Base-by-base conservation (phyloP, 2,888 invertebrate species). In the Macrosiphum euphorbiae region DNA sequence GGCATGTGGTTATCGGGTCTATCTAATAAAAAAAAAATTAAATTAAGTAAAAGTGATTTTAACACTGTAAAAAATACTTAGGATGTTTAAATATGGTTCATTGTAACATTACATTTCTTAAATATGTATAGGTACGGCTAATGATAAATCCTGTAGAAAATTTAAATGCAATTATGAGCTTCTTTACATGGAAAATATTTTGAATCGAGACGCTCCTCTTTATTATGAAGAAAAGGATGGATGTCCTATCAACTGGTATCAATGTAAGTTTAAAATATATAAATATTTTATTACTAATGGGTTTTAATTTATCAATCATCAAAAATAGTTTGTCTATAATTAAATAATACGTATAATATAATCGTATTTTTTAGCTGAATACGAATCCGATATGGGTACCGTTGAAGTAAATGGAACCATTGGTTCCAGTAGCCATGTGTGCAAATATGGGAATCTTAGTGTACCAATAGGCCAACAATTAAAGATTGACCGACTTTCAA, bases 211-310 rank as follows among this genome's bases (percentile, higher is more conserved):
- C 41, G 92, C 92, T 13, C 92, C 92, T 20, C 44, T 92, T 11
- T 92, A 55, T 84, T 92, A 41, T n/a, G 89, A 92, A 55, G 47
- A 52, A 44, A 26, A 41, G 41, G 58, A 89, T 11, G 88, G 92
- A 41, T 92, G 92, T 89, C 84, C 89, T 0, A 67, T 84, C n/a
- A n/a, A 92, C 4, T 92, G 92, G 92, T 58, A 44, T 11, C 35
- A 84, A 26, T 13, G 92, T 92, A 85, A 92, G 92, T 89, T 78
- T 26, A 35, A 28, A n/a, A 88, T 35, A 35, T 26, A 7, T 11
- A 26, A 58, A 58, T 85, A 11, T 85, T 10, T 86, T 3, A 28
- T 55, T 87, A 3, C 4, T 50, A 28, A 86, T 44, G 28, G 11
- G 16, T 87, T 28, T 13, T 47, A 0, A 20, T 3, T 47, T 26